Evolutionary conservation across 2,113 vertebrate species (phyloP).

Genomic region (Nematolebias whitei): DNA sequence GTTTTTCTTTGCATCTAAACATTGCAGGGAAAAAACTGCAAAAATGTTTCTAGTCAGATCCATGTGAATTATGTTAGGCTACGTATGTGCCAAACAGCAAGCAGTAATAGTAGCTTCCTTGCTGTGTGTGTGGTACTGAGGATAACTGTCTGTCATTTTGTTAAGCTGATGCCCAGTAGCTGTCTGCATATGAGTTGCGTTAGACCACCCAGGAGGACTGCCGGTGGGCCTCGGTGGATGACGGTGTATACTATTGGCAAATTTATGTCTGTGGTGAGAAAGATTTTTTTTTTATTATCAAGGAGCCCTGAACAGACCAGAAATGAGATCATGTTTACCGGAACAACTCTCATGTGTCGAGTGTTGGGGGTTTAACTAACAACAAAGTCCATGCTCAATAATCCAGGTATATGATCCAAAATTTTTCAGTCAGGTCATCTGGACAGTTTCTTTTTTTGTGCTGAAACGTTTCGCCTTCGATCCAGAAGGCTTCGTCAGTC

Average conservation of each 20-base stretch:
- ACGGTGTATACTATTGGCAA: slow-evolving; percentile 62
- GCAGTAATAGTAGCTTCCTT: slow-evolving; percentile 20
- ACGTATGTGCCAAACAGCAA: slow-evolving; percentile 30
- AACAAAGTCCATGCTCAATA: no score
- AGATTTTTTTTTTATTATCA: slow-evolving; percentile 19
- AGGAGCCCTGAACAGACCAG: slow-evolving; percentile 46
- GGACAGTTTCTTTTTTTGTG: no score
- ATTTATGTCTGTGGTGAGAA: slow-evolving; percentile 53
- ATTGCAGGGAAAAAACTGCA: neutral
- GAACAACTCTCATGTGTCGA: slow-evolving; percentile 23
- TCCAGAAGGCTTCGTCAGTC: no score
- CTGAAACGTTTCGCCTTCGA: no score
- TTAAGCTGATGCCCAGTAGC: slow-evolving; percentile 71
- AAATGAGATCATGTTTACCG: slow-evolving; percentile 44
- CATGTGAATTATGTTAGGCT: slow-evolving; percentile 21
- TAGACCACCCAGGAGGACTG: slow-evolving; percentile 75
- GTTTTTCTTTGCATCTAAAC: neutral
- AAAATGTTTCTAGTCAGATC: slow-evolving; percentile 5
- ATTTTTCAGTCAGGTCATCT: no score
- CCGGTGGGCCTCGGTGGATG: slow-evolving; percentile 74
- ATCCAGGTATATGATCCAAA: no score
- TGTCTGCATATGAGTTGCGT: slow-evolving; percentile 73
- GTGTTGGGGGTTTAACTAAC: slow-evolving; percentile 12
- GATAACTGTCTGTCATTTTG: slow-evolving; percentile 64
- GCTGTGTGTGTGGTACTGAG: slow-evolving; percentile 63